A percentile compares a stretch with the other conserved stretches of the same genome.
Evolutionary conservation across 2,113 vertebrate genomes (phyloP).

Genomic region (Argyrosomus japonicus): DNA sequence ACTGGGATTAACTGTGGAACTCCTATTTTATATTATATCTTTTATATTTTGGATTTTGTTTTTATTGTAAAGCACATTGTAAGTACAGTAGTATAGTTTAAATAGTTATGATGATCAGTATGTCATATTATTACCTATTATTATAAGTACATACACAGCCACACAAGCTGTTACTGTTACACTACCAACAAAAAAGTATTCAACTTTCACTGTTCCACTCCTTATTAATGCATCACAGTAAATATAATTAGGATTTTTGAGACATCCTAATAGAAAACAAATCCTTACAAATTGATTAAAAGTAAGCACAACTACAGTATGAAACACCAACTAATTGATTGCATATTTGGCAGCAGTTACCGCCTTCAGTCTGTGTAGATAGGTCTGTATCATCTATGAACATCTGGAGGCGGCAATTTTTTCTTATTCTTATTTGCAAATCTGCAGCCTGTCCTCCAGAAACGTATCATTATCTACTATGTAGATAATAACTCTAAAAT

Average conservation of each 20-base stretch:
- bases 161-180: too few relatives aligned
- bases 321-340: slow-evolving; percentile 2
- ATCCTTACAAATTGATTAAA: neutral
- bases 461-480: neutral
- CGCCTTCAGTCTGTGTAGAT: neutral
- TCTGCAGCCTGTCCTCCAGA: neutral
- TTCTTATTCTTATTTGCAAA: neutral
- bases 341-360: neutral
- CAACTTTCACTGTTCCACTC: neutral
- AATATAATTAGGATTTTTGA: neutral
- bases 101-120: too few relatives aligned
- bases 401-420: neutral
- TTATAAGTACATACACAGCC: too few relatives aligned
- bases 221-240: neutral
- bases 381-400: neutral
- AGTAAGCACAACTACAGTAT: neutral
- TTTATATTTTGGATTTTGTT: too few relatives aligned
- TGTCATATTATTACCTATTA: too few relatives aligned
- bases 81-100: too few relatives aligned
- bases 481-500: neutral
- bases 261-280: neutral
- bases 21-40: too few relatives aligned
- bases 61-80: too few relatives aligned
- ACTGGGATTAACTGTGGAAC: too few relatives aligned
- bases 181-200: neutral